Conservation (phyloP, 2,797 vertebrate genomes). For the Dallia pectoralis region DNA sequence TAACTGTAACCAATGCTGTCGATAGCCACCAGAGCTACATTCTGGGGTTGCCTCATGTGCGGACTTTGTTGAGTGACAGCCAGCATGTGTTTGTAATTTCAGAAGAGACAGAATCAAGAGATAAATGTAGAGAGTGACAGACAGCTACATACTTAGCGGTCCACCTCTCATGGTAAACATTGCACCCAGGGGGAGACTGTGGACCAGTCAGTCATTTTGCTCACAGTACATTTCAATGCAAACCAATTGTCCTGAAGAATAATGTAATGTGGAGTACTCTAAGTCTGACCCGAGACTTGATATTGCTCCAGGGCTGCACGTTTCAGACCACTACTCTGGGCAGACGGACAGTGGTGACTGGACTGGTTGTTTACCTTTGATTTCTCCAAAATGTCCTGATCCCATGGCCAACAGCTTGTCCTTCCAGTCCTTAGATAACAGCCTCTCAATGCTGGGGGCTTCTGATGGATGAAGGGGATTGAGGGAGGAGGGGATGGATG, state of each 20-base stretch:
- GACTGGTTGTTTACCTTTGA: slow-evolving; percentile 85
- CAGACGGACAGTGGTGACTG: slow-evolving; percentile 9
- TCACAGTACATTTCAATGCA: not conserved
- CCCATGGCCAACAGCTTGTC: slow-evolving; percentile 99
- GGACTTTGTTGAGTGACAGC: not conserved
- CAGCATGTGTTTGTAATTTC: not conserved
- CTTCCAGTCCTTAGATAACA: slow-evolving; percentile 99
- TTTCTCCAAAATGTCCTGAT: slow-evolving; percentile 97
- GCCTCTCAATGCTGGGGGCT: slow-evolving; percentile 97
- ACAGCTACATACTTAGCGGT: not conserved
- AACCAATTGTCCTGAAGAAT: not conserved
- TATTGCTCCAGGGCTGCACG: not conserved
- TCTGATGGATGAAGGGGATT: slow-evolving; percentile 78
- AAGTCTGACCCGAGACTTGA: not conserved
- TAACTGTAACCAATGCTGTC: not conserved
- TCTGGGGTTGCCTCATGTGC: not conserved
- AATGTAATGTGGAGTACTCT: not conserved
- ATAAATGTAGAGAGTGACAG: not conserved
- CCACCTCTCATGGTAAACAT: not conserved
- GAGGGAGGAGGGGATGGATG: slow-evolving; percentile 55
- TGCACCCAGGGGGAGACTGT: not conserved
- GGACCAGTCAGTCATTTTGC: not conserved
- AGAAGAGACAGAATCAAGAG: not conserved
- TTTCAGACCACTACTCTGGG: not conserved
- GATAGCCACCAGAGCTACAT: not conserved